Conservation (phyloP, 2,797 vertebrate genomes). For the Poeciliopsis infans region DNA sequence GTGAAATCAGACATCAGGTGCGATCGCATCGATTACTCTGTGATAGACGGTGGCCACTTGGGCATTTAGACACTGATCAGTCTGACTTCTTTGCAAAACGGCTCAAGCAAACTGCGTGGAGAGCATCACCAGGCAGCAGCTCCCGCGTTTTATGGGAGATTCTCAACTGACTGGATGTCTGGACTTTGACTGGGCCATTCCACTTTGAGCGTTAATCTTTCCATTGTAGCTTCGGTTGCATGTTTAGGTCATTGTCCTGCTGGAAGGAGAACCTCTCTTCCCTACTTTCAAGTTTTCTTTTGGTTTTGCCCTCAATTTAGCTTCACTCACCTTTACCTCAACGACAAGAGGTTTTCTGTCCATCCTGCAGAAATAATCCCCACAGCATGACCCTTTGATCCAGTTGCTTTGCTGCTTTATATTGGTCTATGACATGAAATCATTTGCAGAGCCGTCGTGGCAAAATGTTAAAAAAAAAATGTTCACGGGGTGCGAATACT, state of each 20-base stretch:
- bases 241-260: not conserved
- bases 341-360: not conserved
- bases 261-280: not conserved
- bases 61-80: not conserved
- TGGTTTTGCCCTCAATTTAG: not conserved
- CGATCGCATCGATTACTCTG: constrained; percentile 19
- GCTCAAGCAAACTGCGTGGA: not conserved
- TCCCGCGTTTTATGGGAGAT: not conserved
- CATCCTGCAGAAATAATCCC: not conserved
- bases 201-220: not conserved
- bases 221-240: not conserved
- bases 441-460: not conserved
- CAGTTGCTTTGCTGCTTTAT: not conserved
- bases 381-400: not conserved
- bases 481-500: not conserved
- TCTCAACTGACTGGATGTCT: not conserved
- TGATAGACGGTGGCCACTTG: not conserved
- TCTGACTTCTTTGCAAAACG: not conserved
- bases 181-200: not conserved
- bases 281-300: not conserved
- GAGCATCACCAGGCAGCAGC: not conserved
- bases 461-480: not conserved
- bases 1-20: constrained; percentile 12
- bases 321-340: not conserved
- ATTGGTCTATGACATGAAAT: not conserved